Evolutionary conservation across 2,888 invertebrate genomes (phyloP).

Genomic region (Caenorhabditis doughertyi): DNA sequence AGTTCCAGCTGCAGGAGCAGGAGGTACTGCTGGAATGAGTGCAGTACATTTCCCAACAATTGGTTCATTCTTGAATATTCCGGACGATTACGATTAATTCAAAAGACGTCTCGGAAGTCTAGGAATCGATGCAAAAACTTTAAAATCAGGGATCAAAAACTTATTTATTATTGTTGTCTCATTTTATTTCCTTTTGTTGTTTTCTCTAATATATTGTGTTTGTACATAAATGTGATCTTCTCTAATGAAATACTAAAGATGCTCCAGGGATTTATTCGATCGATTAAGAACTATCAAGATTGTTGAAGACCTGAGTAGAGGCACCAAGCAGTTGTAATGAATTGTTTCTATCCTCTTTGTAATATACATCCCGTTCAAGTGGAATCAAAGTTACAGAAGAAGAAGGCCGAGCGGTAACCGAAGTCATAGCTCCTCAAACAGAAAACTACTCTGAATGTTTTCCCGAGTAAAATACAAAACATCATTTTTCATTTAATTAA

Average conservation of each 20-base stretch:
- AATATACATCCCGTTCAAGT: no score
- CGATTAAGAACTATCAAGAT: no score
- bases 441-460: neutral
- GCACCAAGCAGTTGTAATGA: no score
- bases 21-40: conserved; percentile 72
- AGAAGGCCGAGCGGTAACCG: no score
- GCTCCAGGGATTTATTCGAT: no score
- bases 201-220: conserved; percentile 18
- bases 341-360: no score
- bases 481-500: neutral
- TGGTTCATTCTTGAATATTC: conserved; percentile 72
- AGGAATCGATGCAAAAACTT: conserved; percentile 24
- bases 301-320: no score
- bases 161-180: conserved; percentile 17
- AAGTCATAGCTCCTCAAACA: no score
- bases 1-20: conserved; percentile 73
- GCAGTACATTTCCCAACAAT: conserved; percentile 72
- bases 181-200: neutral
- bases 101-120: neutral
- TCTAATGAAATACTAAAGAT: neutral
- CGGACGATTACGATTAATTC: conserved; percentile 73
- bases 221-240: conserved; percentile 26
- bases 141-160: conserved; percentile 50
- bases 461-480: neutral
- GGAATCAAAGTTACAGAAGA: no score